Evolutionary conservation across 2,888 invertebrate genomes (phyloP).

Genomic region (Automeris io): DNA sequence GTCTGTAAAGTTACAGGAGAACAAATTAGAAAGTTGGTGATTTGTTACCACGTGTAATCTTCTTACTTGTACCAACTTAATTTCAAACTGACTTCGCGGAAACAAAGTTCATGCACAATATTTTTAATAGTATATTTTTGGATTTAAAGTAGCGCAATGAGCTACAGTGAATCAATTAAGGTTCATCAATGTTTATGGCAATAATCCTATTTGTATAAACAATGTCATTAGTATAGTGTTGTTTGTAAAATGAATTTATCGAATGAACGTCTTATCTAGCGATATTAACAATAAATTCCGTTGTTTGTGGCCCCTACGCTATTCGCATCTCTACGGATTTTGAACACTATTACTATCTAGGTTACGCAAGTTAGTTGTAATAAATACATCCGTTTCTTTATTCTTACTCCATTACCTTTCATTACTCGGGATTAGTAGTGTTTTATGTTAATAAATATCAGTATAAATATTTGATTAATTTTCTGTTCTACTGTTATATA

Average conservation of each 20-base stretch:
- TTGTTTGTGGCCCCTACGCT: constrained; percentile 43
- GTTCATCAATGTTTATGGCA: constrained; percentile 15
- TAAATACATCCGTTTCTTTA: constrained; percentile 34
- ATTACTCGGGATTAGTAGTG: too few relatives aligned
- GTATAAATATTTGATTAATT: too few relatives aligned
- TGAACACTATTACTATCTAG: constrained; percentile 65
- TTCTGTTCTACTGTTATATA: too few relatives aligned
- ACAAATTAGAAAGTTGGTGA: constrained; percentile 26
- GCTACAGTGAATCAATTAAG: constrained; percentile 13
- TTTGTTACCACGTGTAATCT: constrained; percentile 36
- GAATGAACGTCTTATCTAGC: constrained; percentile 51
- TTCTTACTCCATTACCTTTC: too few relatives aligned
- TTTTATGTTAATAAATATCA: too few relatives aligned
- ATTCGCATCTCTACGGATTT: constrained; percentile 47
- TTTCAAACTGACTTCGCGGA: constrained; percentile 23
- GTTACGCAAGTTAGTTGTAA: constrained; percentile 44
- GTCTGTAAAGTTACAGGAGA: constrained; percentile 39
- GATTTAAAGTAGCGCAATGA: too few relatives aligned
- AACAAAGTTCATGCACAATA: constrained; percentile 17
- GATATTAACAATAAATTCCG: constrained; percentile 67
- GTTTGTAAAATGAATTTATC: constrained; percentile 50
- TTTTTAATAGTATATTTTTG: too few relatives aligned
- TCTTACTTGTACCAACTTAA: constrained; percentile 33
- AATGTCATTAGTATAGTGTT: constrained; percentile 18
- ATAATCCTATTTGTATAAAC: constrained; percentile 24